phyloP scores from a whole-genome alignment of 2,888 invertebrate genomes.

The Zhengitettix transpicula region DNA sequence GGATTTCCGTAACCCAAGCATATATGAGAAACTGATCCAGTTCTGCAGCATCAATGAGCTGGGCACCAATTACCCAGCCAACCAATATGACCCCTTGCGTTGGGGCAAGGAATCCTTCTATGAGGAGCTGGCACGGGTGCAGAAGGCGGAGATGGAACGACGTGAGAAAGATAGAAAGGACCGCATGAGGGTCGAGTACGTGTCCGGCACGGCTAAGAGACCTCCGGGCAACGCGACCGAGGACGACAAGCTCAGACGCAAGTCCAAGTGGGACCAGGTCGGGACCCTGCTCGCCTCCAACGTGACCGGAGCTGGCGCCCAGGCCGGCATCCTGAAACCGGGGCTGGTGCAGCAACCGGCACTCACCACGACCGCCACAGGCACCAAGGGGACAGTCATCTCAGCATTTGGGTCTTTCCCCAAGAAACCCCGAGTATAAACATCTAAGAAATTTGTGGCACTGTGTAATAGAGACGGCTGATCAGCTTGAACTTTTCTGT shows the following conservation, averaged over 20 bases:
- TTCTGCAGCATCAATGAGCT: conserved; percentile 91
- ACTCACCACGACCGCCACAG: conserved; percentile 64
- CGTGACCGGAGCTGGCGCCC: conserved; percentile 15
- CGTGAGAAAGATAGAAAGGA: conserved; percentile 81
- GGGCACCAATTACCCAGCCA: conserved; percentile 89
- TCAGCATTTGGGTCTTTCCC: conserved; percentile 84
- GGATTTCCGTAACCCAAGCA: conserved; percentile 91
- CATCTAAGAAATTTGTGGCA: neutral
- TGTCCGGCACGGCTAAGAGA: conserved; percentile 47
- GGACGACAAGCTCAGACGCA: conserved; percentile 61
- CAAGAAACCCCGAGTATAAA: conserved; percentile 50
- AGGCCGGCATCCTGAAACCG: conserved; percentile 41
- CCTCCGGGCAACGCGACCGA: conserved; percentile 27
- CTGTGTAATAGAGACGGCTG: too few species aligned
- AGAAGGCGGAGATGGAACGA: conserved; percentile 83
- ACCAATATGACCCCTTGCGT: conserved; percentile 80
- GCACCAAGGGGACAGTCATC: conserved; percentile 82
- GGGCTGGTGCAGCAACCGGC: conserved; percentile 52
- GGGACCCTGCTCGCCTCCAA: conserved; percentile 12
- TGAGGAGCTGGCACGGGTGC: conserved; percentile 78
- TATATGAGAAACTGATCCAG: conserved; percentile 91
- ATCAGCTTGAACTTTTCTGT: too few species aligned
- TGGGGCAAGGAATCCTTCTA: conserved; percentile 89
- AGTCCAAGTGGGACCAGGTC: conserved; percentile 88
- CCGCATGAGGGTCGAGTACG: conserved; percentile 66